A percentile compares a stretch with the other conserved stretches of the same genome.
Evolutionary conservation across 2,797 vertebrate genomes (phyloP).

Genomic region (Siniperca undulata): DNA sequence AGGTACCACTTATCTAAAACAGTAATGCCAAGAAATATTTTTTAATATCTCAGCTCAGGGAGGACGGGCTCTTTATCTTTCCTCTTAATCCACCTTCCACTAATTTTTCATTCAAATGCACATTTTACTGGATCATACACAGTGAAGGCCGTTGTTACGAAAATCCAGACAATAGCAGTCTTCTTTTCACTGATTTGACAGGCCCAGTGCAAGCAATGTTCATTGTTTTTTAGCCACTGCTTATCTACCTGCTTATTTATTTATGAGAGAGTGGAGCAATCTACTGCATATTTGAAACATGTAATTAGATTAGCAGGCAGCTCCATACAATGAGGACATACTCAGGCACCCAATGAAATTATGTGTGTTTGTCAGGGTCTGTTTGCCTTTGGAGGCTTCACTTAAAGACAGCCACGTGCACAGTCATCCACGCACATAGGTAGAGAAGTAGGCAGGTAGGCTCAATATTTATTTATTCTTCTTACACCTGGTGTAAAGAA

Average conservation of each 20-base stretch:
- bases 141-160: slow-evolving; percentile 33
- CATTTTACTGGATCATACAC: slow-evolving; percentile 49
- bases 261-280: slow-evolving; percentile 55
- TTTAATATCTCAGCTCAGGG: slow-evolving; percentile 8
- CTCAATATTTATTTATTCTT: slow-evolving; percentile 63
- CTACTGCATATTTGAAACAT: slow-evolving; percentile 70
- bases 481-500: slow-evolving; percentile 50
- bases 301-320: slow-evolving; percentile 69
- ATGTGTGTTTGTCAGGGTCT: slow-evolving; percentile 3
- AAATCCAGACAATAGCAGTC: slow-evolving; percentile 38
- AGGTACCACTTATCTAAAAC: slow-evolving; percentile 6
- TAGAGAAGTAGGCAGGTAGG: slow-evolving; percentile 8
- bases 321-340: slow-evolving; percentile 34
- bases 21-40: slow-evolving; percentile 14
- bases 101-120: slow-evolving; percentile 42
- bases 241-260: slow-evolving; percentile 74
- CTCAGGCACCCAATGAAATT: slow-evolving; percentile 30
- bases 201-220: slow-evolving; percentile 62
- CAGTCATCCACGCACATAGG: background rate
- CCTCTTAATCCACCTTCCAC: background rate
- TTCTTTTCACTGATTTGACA: slow-evolving; percentile 61
- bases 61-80: slow-evolving; percentile 20
- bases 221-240: slow-evolving; percentile 66
- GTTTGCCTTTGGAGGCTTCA: background rate
- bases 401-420: background rate